Evolutionary conservation across 2,888 invertebrate species (phyloP).

Genomic region (Busseola fusca): DNA sequence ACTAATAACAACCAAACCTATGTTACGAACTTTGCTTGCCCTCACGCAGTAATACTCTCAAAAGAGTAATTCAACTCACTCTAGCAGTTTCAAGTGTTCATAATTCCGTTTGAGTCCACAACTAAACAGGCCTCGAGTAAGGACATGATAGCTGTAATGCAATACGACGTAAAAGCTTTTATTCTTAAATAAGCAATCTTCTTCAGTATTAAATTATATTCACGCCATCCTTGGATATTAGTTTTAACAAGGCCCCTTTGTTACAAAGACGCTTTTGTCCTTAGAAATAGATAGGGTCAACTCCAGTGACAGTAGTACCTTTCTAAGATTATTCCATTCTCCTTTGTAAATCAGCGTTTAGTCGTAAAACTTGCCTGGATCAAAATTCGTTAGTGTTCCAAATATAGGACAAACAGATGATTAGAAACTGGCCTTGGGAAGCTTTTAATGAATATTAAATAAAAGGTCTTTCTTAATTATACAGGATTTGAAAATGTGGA

Average conservation of each 20-base stretch:
- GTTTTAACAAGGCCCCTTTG: slow-evolving; percentile 53
- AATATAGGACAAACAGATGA: slow-evolving; percentile 27
- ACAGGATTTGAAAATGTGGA: not conserved
- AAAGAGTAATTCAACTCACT: slow-evolving; percentile 43
- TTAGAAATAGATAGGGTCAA: slow-evolving; percentile 40
- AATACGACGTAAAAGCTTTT: slow-evolving; percentile 24
- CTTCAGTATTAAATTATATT: slow-evolving; percentile 43
- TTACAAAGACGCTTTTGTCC: slow-evolving; percentile 51
- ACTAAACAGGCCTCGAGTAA: slow-evolving; percentile 28
- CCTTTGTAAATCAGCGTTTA: slow-evolving; percentile 52
- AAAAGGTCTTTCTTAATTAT: slow-evolving; percentile 24
- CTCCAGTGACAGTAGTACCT: slow-evolving; percentile 47
- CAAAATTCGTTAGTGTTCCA: slow-evolving; percentile 44
- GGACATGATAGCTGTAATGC: slow-evolving; percentile 35
- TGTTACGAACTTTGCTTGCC: slow-evolving; percentile 21
- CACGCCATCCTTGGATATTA: slow-evolving; percentile 44
- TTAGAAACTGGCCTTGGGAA: slow-evolving; percentile 1
- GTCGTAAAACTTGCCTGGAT: slow-evolving; percentile 44
- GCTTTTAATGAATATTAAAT: slow-evolving; percentile 44
- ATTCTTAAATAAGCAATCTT: slow-evolving; percentile 53
- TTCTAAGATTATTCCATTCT: slow-evolving; percentile 42
- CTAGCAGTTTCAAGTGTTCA: slow-evolving; percentile 41
- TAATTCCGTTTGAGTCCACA: slow-evolving; percentile 42
- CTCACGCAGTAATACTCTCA: slow-evolving; percentile 37
- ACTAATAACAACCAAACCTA: slow-evolving; percentile 23